phyloP scores from a whole-genome alignment of 2,888 invertebrate species.

The Urechis unicinctus region DNA sequence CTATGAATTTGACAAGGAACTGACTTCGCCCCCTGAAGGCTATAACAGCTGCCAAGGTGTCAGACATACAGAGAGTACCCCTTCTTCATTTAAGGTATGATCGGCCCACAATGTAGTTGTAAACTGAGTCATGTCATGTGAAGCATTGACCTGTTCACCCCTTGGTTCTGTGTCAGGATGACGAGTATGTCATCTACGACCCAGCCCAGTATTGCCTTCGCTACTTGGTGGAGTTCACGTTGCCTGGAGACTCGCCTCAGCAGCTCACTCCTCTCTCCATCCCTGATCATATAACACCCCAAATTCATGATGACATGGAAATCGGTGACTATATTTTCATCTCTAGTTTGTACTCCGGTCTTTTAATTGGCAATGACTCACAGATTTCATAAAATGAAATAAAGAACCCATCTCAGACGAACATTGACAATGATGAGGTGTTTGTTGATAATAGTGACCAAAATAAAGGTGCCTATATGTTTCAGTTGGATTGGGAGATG shows the following conservation, averaged over 20 bases:
- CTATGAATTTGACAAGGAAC: constrained; percentile 13
- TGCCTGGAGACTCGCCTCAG: constrained; percentile 7
- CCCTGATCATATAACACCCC: too few relatives aligned
- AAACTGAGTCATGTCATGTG: too few relatives aligned
- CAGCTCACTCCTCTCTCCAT: background rate
- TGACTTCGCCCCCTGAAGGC: constrained; percentile 38
- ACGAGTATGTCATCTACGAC: constrained; percentile 46
- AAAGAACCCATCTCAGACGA: background rate
- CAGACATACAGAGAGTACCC: constrained; percentile 16
- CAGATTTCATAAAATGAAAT: too few relatives aligned
- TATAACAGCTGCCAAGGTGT: constrained; percentile 45
- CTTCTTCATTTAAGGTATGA: constrained; percentile 35
- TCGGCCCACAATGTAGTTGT: background rate
- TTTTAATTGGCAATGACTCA: too few relatives aligned
- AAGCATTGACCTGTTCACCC: too few relatives aligned
- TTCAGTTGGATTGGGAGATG: constrained; percentile 26
- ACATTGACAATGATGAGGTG: background rate
- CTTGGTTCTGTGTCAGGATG: constrained; percentile 29
- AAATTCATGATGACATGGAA: too few relatives aligned
- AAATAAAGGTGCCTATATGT: background rate
- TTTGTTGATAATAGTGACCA: background rate
- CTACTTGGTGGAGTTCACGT: constrained; percentile 45
- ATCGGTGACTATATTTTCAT: too few relatives aligned
- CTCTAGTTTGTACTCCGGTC: too few relatives aligned
- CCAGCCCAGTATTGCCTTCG: constrained; percentile 36